Conservation (phyloP, 1,140 invertebrate species). For the Ceratina australensis region DNA sequence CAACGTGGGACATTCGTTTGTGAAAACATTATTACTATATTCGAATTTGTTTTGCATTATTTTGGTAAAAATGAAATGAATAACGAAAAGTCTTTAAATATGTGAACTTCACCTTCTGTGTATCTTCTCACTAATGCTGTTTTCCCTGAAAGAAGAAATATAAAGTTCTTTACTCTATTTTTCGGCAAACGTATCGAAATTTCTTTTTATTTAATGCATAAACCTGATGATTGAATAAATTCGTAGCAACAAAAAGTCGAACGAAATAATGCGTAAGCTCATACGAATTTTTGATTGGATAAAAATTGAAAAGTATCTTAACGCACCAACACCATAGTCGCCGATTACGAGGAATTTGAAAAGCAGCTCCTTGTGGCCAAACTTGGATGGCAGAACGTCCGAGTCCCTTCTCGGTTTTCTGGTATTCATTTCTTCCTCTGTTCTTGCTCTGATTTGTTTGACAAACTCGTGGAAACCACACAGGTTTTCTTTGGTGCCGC, state of each 20-base stretch:
- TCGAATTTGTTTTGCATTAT: background rate
- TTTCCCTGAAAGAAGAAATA: slow-evolving; percentile 78
- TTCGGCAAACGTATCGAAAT: background rate
- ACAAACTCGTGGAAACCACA: too few relatives aligned
- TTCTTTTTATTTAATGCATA: too few relatives aligned
- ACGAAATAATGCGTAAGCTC: too few relatives aligned
- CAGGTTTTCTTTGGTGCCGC: too few relatives aligned
- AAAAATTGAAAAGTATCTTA: background rate
- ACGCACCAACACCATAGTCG: slow-evolving; percentile 86
- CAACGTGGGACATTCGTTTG: too few relatives aligned
- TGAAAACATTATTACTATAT: too few relatives aligned
- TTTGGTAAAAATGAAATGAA: background rate
- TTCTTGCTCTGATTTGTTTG: too few relatives aligned
- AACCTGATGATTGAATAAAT: too few relatives aligned
- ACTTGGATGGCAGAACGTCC: slow-evolving; percentile 68
- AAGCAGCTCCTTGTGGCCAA: slow-evolving; percentile 80
- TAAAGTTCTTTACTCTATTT: background rate
- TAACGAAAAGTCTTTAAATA: slow-evolving; percentile 58
- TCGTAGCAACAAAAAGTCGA: too few relatives aligned
- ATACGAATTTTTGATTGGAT: background rate
- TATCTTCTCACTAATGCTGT: slow-evolving; percentile 82
- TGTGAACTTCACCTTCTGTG: slow-evolving; percentile 78
- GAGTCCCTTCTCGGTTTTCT: slow-evolving; percentile 70
- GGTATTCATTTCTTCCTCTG: slow-evolving; percentile 22
- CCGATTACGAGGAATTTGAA: slow-evolving; percentile 86